Conservation (phyloP, 2,113 vertebrate genomes). For the Gobio gobio region DNA sequence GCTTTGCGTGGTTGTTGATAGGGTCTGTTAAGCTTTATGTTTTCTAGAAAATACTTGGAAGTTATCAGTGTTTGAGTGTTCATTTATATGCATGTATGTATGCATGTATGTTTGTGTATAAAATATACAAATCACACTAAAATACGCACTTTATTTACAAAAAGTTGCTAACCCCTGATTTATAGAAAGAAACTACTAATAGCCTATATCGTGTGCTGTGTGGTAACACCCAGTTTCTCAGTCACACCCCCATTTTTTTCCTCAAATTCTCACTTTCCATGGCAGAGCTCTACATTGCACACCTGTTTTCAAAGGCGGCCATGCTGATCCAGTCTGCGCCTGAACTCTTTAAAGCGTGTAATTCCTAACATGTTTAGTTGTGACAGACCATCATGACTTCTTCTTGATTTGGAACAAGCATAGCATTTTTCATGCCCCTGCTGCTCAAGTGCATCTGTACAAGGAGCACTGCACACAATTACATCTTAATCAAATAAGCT, state of each 20-base stretch:
- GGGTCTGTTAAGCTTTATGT: too few relatives aligned
- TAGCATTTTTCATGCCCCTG: slow-evolving; percentile 47
- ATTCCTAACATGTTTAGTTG: slow-evolving; percentile 48
- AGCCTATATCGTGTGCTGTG: neutral
- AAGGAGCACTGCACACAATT: slow-evolving; percentile 55
- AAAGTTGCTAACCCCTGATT: neutral
- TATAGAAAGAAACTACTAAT: neutral
- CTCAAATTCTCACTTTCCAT: slow-evolving; percentile 26
- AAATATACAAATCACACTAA: too few relatives aligned
- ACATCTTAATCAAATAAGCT: slow-evolving; percentile 62
- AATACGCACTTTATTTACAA: neutral
- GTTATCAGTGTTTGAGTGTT: too few relatives aligned
- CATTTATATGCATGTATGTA: too few relatives aligned
- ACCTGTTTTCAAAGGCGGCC: slow-evolving; percentile 40
- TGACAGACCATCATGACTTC: slow-evolving; percentile 36
- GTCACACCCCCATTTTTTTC: neutral
- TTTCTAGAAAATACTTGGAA: too few relatives aligned
- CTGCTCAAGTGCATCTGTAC: slow-evolving; percentile 30
- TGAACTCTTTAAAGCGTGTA: slow-evolving; percentile 45
- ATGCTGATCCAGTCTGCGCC: slow-evolving; percentile 18
- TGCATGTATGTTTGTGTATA: too few relatives aligned
- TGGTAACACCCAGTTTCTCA: slow-evolving; percentile 9
- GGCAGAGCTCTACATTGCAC: slow-evolving; percentile 32
- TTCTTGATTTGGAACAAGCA: slow-evolving; percentile 49
- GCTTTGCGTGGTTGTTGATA: too few relatives aligned